Evolutionary conservation across 2,888 invertebrate species (phyloP), one percentile per base, ranked within the genome.

Genomic region (Flexamia atlantica): DNA sequence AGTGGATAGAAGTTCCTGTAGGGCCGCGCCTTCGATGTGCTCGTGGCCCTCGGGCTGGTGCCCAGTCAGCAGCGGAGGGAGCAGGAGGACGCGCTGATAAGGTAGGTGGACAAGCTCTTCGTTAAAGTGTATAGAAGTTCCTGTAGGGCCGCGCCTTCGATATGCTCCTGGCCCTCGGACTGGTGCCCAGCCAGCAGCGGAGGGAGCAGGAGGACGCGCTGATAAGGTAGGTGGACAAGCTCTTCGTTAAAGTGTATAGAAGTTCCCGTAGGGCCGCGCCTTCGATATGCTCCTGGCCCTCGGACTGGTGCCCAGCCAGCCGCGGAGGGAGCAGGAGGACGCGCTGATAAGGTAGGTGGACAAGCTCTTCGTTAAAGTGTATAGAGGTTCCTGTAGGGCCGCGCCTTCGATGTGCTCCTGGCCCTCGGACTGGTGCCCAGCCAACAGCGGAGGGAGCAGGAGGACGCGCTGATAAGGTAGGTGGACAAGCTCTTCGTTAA

Each of bases 351-450:
- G n/a, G n/a, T n/a, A n/a, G n/a, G n/a, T n/a, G n/a, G n/a, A n/a
- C n/a, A n/a, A n/a, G n/a, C n/a, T n/a, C n/a, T n/a, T n/a, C n/a
- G n/a, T n/a, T n/a, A n/a, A n/a, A n/a, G n/a, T n/a, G n/a, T n/a
- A n/a, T n/a, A 68, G 46, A 81, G 42, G 2, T 28, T 82, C 70
- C 68, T 82, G 46, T 82, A 70, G 12, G 82, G 82, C 89, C 90
- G 89, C 87, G 88, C 89, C 88, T 89, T 92, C 88, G 92, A 92
- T 85, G 90, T 93, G 72, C 89, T 92, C 76, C 89, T 92, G 79
- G 93, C 92, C 57, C 91, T 93, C 42, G 93, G 92, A 25, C 90
- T 93, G 64, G 91, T 92, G 86, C 93, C 92, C 64, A 89, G 90
- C 23, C 88, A 89, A 84, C n/a, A 70, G 46, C 32, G 82, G 12